These are phyloP conservation scores for Eptatretus burgeri DNA, from an alignment of 2,113 vertebrate species.

Conservation along the genomic window DNA sequence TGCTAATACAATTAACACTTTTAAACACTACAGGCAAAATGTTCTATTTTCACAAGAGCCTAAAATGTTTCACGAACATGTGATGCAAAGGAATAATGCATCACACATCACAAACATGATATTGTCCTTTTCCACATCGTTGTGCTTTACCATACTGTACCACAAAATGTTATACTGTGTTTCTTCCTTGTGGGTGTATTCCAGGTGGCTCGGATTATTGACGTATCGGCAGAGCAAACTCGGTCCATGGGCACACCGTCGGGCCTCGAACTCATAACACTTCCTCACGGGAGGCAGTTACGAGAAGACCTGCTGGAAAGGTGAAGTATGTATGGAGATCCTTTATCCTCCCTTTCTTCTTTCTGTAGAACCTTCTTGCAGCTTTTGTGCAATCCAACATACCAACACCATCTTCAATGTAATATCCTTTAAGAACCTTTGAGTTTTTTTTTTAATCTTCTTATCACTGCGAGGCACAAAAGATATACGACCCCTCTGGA, in stretches of 20 bases:
- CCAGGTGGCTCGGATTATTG: conserved; percentile 29
- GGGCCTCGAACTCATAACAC: conserved; percentile 39
- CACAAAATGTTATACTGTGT: no score
- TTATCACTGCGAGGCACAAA: background rate
- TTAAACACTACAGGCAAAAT: no score
- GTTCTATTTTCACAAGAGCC: no score
- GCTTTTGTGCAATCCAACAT: no score
- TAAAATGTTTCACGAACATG: no score
- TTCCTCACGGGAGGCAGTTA: conserved; percentile 37
- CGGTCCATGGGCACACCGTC: conserved; percentile 35
- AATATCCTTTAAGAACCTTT: background rate
- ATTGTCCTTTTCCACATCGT: no score
- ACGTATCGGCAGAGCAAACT: conserved; percentile 27
- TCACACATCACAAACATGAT: no score
- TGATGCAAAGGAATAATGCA: no score
- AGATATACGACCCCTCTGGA: background rate
- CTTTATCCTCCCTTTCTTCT: no score
- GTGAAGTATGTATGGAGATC: conserved; percentile 13
- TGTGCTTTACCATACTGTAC: no score
- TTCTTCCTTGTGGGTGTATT: no score
- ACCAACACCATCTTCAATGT: background rate
- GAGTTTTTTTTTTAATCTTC: background rate
- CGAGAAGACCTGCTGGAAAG: conserved; percentile 42
- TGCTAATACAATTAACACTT: no score
- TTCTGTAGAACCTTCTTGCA: background rate